These are phyloP conservation scores for Monodelphis domestica DNA, from an alignment of 2,797 vertebrate genomes.

Conservation along the genomic window DNA sequence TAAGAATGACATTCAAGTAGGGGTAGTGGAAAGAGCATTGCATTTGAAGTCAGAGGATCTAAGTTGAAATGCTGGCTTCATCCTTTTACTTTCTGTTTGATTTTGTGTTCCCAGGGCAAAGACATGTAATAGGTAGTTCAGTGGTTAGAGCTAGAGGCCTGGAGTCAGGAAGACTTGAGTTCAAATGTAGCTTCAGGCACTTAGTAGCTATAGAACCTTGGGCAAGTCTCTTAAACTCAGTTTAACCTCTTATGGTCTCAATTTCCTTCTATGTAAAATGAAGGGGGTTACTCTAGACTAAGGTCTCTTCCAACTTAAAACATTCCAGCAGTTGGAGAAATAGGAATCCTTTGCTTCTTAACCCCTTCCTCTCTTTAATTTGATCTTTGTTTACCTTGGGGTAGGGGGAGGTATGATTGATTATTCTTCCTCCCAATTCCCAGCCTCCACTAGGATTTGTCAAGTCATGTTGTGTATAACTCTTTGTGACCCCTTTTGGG, in stretches of 20 bases:
- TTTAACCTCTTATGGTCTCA: too few species aligned
- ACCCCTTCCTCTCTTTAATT: neutral
- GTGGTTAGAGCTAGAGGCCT: too few species aligned
- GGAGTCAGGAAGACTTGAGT: too few species aligned
- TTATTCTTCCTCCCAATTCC: neutral
- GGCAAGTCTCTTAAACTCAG: neutral
- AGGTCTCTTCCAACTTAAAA: neutral
- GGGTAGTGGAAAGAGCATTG: neutral
- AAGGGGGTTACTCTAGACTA: neutral
- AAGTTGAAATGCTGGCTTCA: neutral
- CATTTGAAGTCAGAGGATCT: neutral
- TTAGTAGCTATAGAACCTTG: too few species aligned
- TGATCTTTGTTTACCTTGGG: neutral
- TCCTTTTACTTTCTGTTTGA: neutral
- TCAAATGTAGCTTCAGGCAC: too few species aligned
- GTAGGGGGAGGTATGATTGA: rapidly evolving
- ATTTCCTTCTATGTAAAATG: neutral
- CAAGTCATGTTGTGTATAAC: too few species aligned
- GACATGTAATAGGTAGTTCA: too few species aligned
- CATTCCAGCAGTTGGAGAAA: neutral
- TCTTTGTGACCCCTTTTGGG: too few species aligned
- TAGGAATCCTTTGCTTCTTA: neutral
- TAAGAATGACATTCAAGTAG: neutral
- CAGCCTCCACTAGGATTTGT: too few species aligned
- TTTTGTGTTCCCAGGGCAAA: too few species aligned